Evolutionary conservation across 2,797 vertebrate genomes (phyloP).

Genomic region (Centropyge bicolor): DNA sequence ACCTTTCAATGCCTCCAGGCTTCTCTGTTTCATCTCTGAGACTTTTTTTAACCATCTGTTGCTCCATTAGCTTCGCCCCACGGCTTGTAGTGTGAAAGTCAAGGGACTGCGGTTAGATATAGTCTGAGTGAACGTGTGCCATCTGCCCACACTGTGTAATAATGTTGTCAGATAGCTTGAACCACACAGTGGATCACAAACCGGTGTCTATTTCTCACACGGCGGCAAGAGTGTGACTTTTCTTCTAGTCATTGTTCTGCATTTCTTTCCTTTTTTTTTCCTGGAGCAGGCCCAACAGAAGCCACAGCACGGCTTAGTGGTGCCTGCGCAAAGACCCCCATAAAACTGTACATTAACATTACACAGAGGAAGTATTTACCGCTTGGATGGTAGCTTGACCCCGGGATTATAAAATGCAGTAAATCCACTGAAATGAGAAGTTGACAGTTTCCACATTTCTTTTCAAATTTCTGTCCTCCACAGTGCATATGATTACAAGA

Average conservation of each 20-base stretch:
- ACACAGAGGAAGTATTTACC: conserved; percentile 36
- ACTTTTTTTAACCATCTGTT: conserved; percentile 38
- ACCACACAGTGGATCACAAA: conserved; percentile 60
- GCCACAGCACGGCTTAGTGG: conserved; percentile 36
- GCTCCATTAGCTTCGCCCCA: conserved; percentile 31
- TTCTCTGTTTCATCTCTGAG: conserved; percentile 20
- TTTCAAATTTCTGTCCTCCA: neutral
- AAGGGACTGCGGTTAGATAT: conserved; percentile 63
- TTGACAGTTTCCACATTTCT: conserved; percentile 23
- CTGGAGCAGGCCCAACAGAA: conserved; percentile 29
- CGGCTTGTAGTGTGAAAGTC: conserved; percentile 45
- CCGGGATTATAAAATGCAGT: conserved; percentile 23
- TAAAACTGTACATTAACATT: conserved; percentile 23
- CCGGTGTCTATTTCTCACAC: conserved; percentile 57
- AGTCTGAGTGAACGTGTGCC: conserved; percentile 60
- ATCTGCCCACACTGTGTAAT: conserved; percentile 57
- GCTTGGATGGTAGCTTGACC: conserved; percentile 16
- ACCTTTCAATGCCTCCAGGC: conserved; percentile 1
- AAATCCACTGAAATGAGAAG: conserved; percentile 1
- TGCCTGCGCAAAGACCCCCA: conserved; percentile 19
- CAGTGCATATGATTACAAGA: neutral
- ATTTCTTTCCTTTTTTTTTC: conserved; percentile 33
- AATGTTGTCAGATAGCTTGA: conserved; percentile 59
- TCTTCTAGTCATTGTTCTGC: conserved; percentile 60
- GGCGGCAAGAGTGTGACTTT: conserved; percentile 38